Evolutionary conservation across 1,140 invertebrate genomes (phyloP).

Genomic region (Pogonomyrmex barbatus): DNA sequence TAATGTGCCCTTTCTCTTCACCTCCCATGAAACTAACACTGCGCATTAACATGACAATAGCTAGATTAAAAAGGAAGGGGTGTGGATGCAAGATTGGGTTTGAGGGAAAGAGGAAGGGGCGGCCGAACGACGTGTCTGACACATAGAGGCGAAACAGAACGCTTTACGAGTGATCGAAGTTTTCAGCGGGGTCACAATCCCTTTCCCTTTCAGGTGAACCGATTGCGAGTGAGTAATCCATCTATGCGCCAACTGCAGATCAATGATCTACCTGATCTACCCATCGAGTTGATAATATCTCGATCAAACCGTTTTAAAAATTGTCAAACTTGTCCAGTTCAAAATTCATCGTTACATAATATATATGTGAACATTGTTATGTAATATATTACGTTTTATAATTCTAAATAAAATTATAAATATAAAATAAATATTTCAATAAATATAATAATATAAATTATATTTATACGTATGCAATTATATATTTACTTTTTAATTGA

Average conservation of each 20-base stretch:
- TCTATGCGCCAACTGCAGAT: constrained; percentile 25
- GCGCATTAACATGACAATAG: constrained; percentile 84
- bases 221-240: constrained; percentile 76
- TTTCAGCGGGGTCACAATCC: constrained; percentile 67
- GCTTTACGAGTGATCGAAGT: constrained; percentile 76
- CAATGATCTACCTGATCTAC: constrained; percentile 35
- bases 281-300: constrained; percentile 11
- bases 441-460: not conserved
- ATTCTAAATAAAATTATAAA: too few species aligned
- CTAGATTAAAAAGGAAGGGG: constrained; percentile 84
- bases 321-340: not conserved
- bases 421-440: too few species aligned
- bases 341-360: not conserved
- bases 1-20: constrained; percentile 74
- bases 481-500: not conserved
- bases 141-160: constrained; percentile 79
- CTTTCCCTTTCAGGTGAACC: constrained; percentile 71
- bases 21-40: constrained; percentile 82
- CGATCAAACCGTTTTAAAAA: not conserved
- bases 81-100: constrained; percentile 65
- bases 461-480: not conserved
- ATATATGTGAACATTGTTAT: not conserved
- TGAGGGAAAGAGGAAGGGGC: constrained; percentile 13
- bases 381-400: not conserved
- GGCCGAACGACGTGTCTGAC: constrained; percentile 76